phyloP scores from a whole-genome alignment of 2,113 vertebrate genomes.

The Pholis gunnellus region DNA sequence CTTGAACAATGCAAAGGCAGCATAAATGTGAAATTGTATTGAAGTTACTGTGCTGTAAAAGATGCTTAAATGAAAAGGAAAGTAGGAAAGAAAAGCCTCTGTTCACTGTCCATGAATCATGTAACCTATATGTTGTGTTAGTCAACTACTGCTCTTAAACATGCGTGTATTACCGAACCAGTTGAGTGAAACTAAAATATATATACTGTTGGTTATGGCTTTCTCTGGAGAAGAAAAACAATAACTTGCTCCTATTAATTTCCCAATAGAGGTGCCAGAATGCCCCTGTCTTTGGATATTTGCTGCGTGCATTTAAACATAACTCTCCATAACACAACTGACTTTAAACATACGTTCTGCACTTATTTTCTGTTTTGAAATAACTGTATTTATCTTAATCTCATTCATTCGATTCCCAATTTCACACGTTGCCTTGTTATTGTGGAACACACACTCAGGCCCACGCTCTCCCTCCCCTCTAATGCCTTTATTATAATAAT shows the following conservation, averaged over 20 bases:
- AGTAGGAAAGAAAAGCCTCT: background rate
- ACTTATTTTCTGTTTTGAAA: constrained; percentile 5
- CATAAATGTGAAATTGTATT: background rate
- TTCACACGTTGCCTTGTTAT: constrained; percentile 33
- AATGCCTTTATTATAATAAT: constrained; percentile 54
- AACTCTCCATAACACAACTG: background rate
- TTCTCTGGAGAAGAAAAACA: background rate
- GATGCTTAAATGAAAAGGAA: background rate
- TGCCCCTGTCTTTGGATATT: background rate
- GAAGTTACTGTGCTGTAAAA: background rate
- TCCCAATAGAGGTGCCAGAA: background rate
- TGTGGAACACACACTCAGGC: constrained; percentile 1
- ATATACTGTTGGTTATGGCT: background rate
- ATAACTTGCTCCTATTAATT: background rate
- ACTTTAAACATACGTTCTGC: background rate
- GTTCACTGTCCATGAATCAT: background rate
- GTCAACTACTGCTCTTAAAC: background rate
- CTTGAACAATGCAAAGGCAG: background rate
- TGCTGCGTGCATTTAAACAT: background rate
- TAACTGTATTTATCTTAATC: constrained; percentile 8
- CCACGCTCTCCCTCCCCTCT: background rate
- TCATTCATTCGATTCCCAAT: constrained; percentile 9
- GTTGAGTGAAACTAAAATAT: background rate
- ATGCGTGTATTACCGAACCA: background rate
- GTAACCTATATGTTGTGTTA: background rate